These are phyloP conservation scores for Fistularia tabacaria DNA, from an alignment of 2,797 vertebrate genomes.

Conservation along the genomic window DNA sequence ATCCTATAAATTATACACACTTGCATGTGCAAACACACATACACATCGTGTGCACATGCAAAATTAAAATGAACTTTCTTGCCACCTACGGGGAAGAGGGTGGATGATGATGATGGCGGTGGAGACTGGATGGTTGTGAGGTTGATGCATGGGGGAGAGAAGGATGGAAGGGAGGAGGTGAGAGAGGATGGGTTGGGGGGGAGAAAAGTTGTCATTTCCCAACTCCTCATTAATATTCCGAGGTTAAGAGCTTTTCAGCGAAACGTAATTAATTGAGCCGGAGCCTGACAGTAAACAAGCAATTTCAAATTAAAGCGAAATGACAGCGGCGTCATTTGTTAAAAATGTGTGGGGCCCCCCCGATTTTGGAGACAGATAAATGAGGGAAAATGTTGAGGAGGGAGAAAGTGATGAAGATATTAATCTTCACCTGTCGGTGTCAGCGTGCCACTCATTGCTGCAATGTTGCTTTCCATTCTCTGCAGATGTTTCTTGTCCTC, in stretches of 20 bases:
- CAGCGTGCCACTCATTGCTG: conserved; percentile 98
- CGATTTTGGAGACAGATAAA: conserved; percentile 99
- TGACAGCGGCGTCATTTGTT: conserved; percentile 99
- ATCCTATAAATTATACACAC: conserved; percentile 23
- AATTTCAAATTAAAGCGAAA: conserved; percentile 99
- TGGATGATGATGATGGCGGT: conserved; percentile 59
- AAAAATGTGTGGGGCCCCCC: conserved; percentile 83
- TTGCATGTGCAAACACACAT: conserved; percentile 15
- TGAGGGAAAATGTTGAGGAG: conserved; percentile 92
- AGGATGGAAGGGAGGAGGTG: conserved; percentile 35
- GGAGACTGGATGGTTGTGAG: conserved; percentile 57
- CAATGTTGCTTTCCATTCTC: conserved; percentile 92
- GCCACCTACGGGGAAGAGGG: conserved; percentile 76
- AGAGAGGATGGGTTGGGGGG: conserved; percentile 37
- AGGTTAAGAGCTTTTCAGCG: conserved; percentile 99
- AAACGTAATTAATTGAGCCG: conserved; percentile 99
- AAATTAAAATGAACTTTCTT: conserved; percentile 99
- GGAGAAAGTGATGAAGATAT: conserved; percentile 96
- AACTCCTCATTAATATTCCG: conserved; percentile 99
- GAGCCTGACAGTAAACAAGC: conserved; percentile 99
- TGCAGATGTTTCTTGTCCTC: conserved; percentile 99
- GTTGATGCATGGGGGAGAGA: conserved; percentile 47
- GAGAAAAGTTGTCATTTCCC: conserved; percentile 94
- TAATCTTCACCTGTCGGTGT: conserved; percentile 99
- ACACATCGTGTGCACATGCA: conserved; percentile 39